phyloP scores from a whole-genome alignment of 2,888 invertebrate genomes.

The Ichneumoninae sp. region DNA sequence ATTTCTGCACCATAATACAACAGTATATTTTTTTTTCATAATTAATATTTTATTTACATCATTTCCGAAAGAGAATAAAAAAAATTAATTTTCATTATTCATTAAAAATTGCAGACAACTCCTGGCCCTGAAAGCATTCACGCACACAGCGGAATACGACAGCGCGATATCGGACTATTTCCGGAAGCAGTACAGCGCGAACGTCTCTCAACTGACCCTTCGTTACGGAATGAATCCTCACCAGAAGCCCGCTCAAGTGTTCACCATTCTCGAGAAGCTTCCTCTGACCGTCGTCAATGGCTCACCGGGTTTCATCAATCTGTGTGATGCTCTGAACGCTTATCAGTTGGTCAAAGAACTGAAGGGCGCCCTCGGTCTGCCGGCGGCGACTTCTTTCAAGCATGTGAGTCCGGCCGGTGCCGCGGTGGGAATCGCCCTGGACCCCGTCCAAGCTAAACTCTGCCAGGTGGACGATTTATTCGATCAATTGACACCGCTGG shows the following conservation, averaged over 20 bases:
- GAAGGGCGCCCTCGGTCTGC: slow-evolving; percentile 90
- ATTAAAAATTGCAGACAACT: slow-evolving; percentile 87
- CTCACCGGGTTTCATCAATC: slow-evolving; percentile 98
- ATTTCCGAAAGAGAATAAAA: too few species aligned
- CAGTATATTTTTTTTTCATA: too few species aligned
- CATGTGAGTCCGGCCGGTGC: slow-evolving; percentile 99
- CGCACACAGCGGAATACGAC: slow-evolving; percentile 98
- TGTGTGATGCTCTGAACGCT: slow-evolving; percentile 98
- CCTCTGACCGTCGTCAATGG: slow-evolving; percentile 96
- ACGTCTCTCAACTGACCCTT: slow-evolving; percentile 92
- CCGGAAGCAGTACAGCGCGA: slow-evolving; percentile 93
- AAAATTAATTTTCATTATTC: not conserved
- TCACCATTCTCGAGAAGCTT: slow-evolving; percentile 90
- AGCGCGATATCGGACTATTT: slow-evolving; percentile 97
- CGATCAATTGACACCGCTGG: slow-evolving; percentile 91
- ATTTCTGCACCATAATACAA: too few species aligned
- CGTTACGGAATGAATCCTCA: slow-evolving; percentile 99
- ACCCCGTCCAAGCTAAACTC: slow-evolving; percentile 91
- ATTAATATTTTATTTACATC: too few species aligned
- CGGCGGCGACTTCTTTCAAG: slow-evolving; percentile 98
- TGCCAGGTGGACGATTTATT: slow-evolving; percentile 97
- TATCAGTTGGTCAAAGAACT: slow-evolving; percentile 98
- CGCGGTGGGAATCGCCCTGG: slow-evolving; percentile 94
- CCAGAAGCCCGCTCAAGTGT: slow-evolving; percentile 97
- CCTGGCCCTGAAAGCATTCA: slow-evolving; percentile 97